Evolutionary conservation across 92 coral and sea anemone species (phyloP).

Genomic region (Epizoanthus stellaris): DNA sequence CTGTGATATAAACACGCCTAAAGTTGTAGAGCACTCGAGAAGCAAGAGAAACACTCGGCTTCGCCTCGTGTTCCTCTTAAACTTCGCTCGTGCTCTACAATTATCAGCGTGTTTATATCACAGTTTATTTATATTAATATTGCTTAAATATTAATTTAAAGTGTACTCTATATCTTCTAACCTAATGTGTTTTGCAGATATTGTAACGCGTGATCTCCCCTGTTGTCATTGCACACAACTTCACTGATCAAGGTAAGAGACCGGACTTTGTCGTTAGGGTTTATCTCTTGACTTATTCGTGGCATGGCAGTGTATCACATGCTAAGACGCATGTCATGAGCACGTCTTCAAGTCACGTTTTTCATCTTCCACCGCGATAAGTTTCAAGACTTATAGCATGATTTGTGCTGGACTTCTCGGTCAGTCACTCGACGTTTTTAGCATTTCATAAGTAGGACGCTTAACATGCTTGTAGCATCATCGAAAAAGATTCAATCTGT

Average conservation of each 20-base stretch:
- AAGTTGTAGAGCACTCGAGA: too few relatives aligned
- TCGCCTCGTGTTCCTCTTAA: too few relatives aligned
- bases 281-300: not conserved
- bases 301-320: not conserved
- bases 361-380: not conserved
- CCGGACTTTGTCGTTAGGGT: not conserved
- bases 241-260: slow-evolving; percentile 21
- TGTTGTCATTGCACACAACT: slow-evolving; percentile 44
- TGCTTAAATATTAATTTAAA: slow-evolving; percentile 1
- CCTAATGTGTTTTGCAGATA: slow-evolving; percentile 40
- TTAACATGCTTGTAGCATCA: too few relatives aligned
- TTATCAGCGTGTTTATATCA: too few relatives aligned
- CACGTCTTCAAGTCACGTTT: slow-evolving; percentile 7
- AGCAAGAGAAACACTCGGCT: too few relatives aligned
- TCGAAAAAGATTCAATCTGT: too few relatives aligned
- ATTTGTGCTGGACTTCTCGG: not conserved
- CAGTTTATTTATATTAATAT: too few relatives aligned
- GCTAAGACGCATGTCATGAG: not conserved
- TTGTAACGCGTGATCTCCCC: slow-evolving; percentile 41
- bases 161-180: not conserved
- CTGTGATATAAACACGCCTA: too few relatives aligned
- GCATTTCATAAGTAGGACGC: not conserved
- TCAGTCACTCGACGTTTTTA: not conserved
- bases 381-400: not conserved
- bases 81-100: too few relatives aligned